Evolutionary conservation across 2,113 vertebrate genomes (phyloP), one percentile per base, ranked within the genome.

Genomic region (Laticauda colubrina): DNA sequence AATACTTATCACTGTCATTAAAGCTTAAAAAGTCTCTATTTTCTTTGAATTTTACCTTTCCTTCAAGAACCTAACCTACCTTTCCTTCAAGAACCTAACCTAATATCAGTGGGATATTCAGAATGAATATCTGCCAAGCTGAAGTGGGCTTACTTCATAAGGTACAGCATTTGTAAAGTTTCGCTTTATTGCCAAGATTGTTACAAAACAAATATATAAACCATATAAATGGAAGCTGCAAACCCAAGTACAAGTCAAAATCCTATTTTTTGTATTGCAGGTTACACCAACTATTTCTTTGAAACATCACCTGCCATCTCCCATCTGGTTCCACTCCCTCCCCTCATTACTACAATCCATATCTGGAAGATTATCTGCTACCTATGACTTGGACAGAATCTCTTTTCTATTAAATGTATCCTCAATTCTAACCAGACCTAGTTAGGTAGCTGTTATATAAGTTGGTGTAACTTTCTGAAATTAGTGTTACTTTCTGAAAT

Each of bases 401-500:
- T 92, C 91, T 39, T n/a, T 34, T 29, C 8, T 39, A 45, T 89
- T 96, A 93, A 96, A 61, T 53, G 90, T 85, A 1, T 69, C 69
- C 94, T 93, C 86, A 75, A 94, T 54, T 91, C 93, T 93, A 5
- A 43, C 86, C 91, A 90, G 91, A 26, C 81, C 94, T 48, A 69
- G 93, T 90, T 95, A 94, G 0, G 24, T 93, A 0, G 0, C 21
- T 57, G 56, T 96, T 93, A 98, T 98, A 98, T 97, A 96, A 97
- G 98, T 96, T 97, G 97, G 96, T 94, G 97, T 96, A 96, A 96
- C 91, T 53, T 53, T 53, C 51, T 53, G 51, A 53, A 53, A 98
- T 96, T 97, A 97, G 96, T 94, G 97, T 96, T 96, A 96, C 91
- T 23, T 95, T 97, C 94, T 97, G 96, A 97, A 98, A 98, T 64